Conservation (phyloP, 2,113 vertebrate genomes). For the Callithrix jacchus region DNA sequence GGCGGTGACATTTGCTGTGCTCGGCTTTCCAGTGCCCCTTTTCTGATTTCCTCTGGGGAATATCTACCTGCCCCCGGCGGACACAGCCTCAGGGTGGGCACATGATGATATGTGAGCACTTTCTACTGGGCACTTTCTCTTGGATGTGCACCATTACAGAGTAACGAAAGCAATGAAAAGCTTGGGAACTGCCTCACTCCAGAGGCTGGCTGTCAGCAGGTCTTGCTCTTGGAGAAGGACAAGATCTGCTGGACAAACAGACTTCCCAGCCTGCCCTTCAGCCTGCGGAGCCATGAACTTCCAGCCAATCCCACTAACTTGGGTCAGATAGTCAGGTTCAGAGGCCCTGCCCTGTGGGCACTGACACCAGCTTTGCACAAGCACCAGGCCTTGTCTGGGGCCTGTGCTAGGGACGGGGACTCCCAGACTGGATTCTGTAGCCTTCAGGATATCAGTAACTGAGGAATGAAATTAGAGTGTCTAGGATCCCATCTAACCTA, state of each 20-base stretch:
- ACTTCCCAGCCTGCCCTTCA: background rate
- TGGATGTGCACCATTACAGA: background rate
- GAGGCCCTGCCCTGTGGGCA: background rate
- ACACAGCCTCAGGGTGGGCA: background rate
- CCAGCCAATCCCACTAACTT: background rate
- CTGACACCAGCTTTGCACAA: background rate
- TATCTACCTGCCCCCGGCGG: background rate
- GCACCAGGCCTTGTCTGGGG: no score
- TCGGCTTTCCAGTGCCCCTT: background rate
- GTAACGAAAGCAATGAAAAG: background rate
- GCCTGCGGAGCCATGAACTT: background rate
- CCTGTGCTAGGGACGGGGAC: background rate
- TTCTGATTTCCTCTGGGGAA: background rate
- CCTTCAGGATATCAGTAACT: background rate
- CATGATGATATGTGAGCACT: background rate
- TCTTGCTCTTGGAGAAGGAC: background rate
- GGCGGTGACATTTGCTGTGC: no score
- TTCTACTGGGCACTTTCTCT: background rate
- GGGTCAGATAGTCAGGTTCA: background rate
- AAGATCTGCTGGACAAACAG: background rate
- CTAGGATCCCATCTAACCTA: background rate
- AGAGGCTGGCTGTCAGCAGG: background rate
- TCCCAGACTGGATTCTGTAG: background rate
- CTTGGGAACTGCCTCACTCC: no score
- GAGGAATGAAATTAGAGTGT: background rate